phyloP scores from a whole-genome alignment of 1,140 invertebrate species.

The Sweltsa coloradensis region DNA sequence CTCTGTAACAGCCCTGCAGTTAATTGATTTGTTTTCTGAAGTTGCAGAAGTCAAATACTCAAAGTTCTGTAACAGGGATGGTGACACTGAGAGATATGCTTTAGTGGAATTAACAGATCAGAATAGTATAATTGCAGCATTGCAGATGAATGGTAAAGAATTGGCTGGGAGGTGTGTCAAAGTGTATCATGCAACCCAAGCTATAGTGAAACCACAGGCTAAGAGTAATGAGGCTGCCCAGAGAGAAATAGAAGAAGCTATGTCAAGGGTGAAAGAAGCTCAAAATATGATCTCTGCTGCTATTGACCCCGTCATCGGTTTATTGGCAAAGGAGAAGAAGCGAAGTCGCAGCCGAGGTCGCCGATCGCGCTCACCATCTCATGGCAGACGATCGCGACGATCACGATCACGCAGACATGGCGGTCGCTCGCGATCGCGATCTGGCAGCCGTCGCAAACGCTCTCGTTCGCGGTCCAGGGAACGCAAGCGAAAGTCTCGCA shows the following conservation, averaged over 20 bases:
- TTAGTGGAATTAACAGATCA: conserved; percentile 93
- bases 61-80: conserved; percentile 76
- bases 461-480: conserved; percentile 32
- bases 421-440: conserved; percentile 49
- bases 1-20: conserved; percentile 54
- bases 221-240: conserved; percentile 92
- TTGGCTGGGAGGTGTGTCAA: conserved; percentile 52
- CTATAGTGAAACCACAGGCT: conserved; percentile 83
- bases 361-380: conserved; percentile 32
- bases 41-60: conserved; percentile 94
- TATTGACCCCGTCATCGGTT: conserved; percentile 79
- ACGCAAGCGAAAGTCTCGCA: conserved; percentile 23
- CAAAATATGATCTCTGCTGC: conserved; percentile 86
- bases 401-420: conserved; percentile 40
- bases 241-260: conserved; percentile 91
- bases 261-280: conserved; percentile 91
- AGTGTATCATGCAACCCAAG: conserved; percentile 79
- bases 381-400: conserved; percentile 40
- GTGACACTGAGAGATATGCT: conserved; percentile 60
- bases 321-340: conserved; percentile 71
- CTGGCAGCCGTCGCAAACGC: conserved; percentile 35
- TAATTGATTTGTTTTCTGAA: conserved; percentile 73
- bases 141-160: conserved; percentile 71
- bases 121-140: conserved; percentile 68
- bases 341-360: conserved; percentile 38